Percentiles rank a stretch among this genome's conserved stretches.
Conservation (phyloP, 2,888 invertebrate genomes). For the Spicauda simplicius region DNA sequence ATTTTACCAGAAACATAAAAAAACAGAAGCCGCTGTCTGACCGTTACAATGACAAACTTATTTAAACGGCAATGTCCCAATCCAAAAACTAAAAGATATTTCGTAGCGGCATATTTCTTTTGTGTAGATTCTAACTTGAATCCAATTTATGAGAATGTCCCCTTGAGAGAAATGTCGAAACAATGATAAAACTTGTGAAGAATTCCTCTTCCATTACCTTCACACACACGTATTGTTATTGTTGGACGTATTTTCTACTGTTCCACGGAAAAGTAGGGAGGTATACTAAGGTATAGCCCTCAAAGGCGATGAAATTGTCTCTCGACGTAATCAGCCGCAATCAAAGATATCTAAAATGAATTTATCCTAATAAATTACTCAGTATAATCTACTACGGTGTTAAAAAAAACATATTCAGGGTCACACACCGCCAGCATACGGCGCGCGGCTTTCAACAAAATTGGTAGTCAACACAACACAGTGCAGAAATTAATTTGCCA, state of each 20-base stretch:
- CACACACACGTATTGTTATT: conserved; percentile 13
- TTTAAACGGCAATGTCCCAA: conserved; percentile 1
- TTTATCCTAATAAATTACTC: too few species aligned
- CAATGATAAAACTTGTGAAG: conserved; percentile 75
- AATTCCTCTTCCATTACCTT: conserved; percentile 57
- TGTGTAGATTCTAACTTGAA: conserved; percentile 74
- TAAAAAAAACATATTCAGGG: conserved; percentile 10
- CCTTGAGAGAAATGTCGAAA: conserved; percentile 74
- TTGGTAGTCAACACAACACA: conserved; percentile 48
- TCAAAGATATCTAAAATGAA: too few species aligned
- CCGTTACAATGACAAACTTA: background rate
- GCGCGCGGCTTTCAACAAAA: conserved; percentile 40
- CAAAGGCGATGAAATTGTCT: too few species aligned
- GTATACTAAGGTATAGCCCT: too few species aligned
- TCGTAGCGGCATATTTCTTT: conserved; percentile 20
- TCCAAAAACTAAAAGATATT: conserved; percentile 47
- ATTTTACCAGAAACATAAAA: too few species aligned
- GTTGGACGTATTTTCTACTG: background rate
- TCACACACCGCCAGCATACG: background rate
- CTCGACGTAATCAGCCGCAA: too few species aligned
- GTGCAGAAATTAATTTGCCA: conserved; percentile 72
- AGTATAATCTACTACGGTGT: too few species aligned
- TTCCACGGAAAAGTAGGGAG: too few species aligned
- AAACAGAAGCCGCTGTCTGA: background rate
- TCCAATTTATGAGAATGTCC: conserved; percentile 80